phyloP scores from a whole-genome alignment of 2,113 vertebrate genomes.

The Nannospalax galili region DNA sequence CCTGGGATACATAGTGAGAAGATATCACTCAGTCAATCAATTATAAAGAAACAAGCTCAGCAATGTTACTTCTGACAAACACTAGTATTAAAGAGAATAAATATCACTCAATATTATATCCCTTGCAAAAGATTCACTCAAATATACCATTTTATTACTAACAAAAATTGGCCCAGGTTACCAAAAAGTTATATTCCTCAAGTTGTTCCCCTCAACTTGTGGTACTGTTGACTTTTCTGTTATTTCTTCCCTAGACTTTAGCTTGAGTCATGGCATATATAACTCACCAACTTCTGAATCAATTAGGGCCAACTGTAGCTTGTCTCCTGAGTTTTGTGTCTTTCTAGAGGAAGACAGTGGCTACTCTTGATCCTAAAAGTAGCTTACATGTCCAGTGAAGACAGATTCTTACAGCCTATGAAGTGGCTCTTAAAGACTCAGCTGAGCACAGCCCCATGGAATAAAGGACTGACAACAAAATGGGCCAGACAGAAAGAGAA shows the following conservation, averaged over 20 bases:
- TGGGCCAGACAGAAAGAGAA: not conserved
- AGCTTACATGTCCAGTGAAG: slow-evolving; percentile 42
- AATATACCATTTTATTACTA: slow-evolving; percentile 9
- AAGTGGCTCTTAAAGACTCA: slow-evolving; percentile 74
- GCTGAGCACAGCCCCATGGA: slow-evolving; percentile 50
- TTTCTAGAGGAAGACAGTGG: slow-evolving; percentile 78
- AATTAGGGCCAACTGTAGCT: slow-evolving; percentile 74
- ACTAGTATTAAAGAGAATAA: slow-evolving; percentile 3
- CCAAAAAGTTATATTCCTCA: slow-evolving; percentile 21
- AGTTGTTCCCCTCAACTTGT: not conserved
- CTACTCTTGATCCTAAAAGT: slow-evolving; percentile 66
- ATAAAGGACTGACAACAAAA: slow-evolving; percentile 34
- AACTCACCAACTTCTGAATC: slow-evolving; percentile 69
- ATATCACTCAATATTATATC: slow-evolving; percentile 1
- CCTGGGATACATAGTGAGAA: not conserved
- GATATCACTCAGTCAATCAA: not conserved
- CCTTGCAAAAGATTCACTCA: not conserved
- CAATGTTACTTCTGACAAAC: not conserved
- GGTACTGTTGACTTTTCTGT: not conserved
- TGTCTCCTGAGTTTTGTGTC: slow-evolving; percentile 75
- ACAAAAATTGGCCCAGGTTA: not conserved
- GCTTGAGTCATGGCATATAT: slow-evolving; percentile 25
- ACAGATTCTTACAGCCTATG: slow-evolving; percentile 72
- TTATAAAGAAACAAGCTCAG: not conserved
- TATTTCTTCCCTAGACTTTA: not conserved